Conservation (phyloP, 1,140 invertebrate species). For the Anoplolepis gracilipes region DNA sequence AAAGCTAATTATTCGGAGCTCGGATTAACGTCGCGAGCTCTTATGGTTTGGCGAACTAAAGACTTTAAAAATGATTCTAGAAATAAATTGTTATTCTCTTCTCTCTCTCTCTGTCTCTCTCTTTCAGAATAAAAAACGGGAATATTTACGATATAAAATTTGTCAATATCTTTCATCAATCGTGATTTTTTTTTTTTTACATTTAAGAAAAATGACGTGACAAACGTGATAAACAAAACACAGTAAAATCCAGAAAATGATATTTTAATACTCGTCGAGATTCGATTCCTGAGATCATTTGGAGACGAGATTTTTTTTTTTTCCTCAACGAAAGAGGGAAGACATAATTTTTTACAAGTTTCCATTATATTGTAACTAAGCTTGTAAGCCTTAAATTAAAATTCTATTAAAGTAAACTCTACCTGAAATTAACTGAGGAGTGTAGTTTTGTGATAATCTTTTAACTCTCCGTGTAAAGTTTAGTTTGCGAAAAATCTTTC, state of each 20-base stretch:
- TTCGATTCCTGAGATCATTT: too few relatives aligned
- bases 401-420: too few relatives aligned
- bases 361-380: too few relatives aligned
- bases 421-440: too few relatives aligned
- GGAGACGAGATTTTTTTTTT: too few relatives aligned
- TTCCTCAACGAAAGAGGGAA: too few relatives aligned
- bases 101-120: too few relatives aligned
- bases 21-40: neutral
- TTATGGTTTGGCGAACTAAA: neutral
- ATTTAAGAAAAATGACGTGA: neutral
- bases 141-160: neutral
- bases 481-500: too few relatives aligned
- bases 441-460: too few relatives aligned
- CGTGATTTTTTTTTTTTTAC: neutral
- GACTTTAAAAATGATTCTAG: neutral
- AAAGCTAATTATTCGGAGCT: neutral
- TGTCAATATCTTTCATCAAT: neutral
- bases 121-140: neutral
- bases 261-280: neutral
- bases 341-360: too few relatives aligned
- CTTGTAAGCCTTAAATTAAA: too few relatives aligned
- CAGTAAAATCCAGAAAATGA: neutral
- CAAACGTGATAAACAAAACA: neutral
- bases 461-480: too few relatives aligned
- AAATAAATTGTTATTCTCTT: constrained; percentile 12